Conservation (phyloP, 2,113 vertebrate genomes). For the Vimba vimba region DNA sequence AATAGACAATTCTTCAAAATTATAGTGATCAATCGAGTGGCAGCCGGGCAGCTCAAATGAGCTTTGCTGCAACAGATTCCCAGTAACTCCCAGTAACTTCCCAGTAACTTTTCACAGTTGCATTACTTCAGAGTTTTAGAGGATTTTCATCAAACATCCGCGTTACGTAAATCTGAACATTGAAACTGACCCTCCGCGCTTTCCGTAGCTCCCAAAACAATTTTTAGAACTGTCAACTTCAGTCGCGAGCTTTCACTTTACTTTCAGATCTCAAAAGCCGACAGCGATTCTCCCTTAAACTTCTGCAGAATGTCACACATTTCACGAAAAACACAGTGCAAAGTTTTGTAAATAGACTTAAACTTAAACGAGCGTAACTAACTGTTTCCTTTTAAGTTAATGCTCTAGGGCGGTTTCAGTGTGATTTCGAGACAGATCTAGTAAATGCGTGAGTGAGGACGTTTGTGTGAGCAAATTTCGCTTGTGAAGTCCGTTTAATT, state of each 20-base stretch:
- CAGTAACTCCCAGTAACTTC: no score
- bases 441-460: neutral
- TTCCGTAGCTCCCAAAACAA: slow-evolving; percentile 32
- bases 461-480: neutral
- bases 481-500: neutral
- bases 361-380: neutral
- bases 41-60: neutral
- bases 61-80: neutral
- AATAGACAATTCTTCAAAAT: neutral
- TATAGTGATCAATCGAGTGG: neutral
- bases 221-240: slow-evolving; percentile 24
- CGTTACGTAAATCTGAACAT: slow-evolving; percentile 20
- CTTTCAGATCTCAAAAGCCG: neutral
- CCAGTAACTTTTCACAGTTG: neutral
- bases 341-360: neutral
- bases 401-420: neutral
- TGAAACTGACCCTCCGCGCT: slow-evolving; percentile 19
- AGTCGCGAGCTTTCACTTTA: neutral
- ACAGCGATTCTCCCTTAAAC: neutral
- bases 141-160: neutral
- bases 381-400: neutral
- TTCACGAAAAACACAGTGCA: neutral
- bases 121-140: neutral
- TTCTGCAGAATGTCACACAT: neutral
- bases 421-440: neutral